Evolutionary conservation across 2,797 vertebrate species (phyloP).

Genomic region (Anabas testudineus): DNA sequence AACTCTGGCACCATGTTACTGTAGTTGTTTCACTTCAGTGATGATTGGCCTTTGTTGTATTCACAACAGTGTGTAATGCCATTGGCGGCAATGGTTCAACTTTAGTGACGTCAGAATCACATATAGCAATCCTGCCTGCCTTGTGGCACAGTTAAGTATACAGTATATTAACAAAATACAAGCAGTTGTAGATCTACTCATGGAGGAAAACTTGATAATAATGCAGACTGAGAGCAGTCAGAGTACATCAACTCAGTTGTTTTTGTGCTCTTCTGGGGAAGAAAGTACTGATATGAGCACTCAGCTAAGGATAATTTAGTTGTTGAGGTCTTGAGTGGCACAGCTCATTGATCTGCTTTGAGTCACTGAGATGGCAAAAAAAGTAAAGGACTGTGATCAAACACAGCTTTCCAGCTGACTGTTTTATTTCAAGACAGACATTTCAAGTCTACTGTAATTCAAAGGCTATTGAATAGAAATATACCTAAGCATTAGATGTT

Average conservation of each 20-base stretch:
- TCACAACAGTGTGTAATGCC: neutral
- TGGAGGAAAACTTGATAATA: neutral
- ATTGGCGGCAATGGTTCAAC: neutral
- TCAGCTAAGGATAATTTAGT: conserved; percentile 9
- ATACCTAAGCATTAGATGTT: neutral
- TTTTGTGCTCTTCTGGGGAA: conserved; percentile 1
- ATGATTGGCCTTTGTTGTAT: neutral
- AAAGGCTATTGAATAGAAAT: neutral
- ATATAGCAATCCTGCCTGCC: neutral
- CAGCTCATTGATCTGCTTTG: conserved; percentile 9
- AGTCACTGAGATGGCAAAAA: neutral
- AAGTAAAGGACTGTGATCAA: neutral
- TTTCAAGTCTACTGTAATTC: neutral
- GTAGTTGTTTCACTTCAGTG: too few species aligned
- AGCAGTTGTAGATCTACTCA: neutral
- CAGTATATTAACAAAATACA: neutral
- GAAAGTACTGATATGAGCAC: neutral
- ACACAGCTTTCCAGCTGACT: neutral
- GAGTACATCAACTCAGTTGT: neutral
- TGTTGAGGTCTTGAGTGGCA: neutral
- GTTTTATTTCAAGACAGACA: conserved; percentile 1
- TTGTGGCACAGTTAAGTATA: neutral
- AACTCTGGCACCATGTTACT: too few species aligned
- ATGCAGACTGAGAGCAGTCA: neutral
- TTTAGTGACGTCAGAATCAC: neutral